phyloP scores from a whole-genome alignment of 2,797 vertebrate species.

The Hydrocynus forskahlii region DNA sequence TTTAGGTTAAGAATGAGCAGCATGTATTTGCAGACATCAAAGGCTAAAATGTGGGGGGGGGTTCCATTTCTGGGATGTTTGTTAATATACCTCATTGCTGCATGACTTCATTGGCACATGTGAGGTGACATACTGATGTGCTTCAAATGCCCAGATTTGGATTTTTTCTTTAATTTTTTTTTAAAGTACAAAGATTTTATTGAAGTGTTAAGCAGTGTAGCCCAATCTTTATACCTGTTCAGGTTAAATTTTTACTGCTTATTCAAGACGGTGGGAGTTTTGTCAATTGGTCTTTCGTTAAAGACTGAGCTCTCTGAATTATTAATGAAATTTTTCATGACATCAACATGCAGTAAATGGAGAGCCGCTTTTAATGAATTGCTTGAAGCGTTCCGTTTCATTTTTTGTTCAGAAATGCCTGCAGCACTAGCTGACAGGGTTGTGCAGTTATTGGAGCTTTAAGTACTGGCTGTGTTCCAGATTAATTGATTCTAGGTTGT shows the following conservation, averaged over 20 bases:
- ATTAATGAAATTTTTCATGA: too few relatives aligned
- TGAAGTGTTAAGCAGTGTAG: too few relatives aligned
- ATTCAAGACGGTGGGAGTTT: not conserved
- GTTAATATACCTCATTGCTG: not conserved
- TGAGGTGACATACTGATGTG: not conserved
- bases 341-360: too few relatives aligned
- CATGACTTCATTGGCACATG: not conserved
- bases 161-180: not conserved
- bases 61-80: not conserved
- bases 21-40: not conserved
- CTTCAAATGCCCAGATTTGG: not conserved
- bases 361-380: too few relatives aligned
- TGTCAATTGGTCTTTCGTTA: not conserved
- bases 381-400: too few relatives aligned
- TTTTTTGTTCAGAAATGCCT: too few relatives aligned
- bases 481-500: not conserved
- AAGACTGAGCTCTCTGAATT: too few relatives aligned
- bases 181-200: too few relatives aligned
- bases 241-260: too few relatives aligned
- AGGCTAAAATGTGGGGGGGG: not conserved
- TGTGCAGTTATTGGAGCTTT: not conserved
- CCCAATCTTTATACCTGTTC: too few relatives aligned
- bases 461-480: not conserved
- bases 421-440: not conserved
- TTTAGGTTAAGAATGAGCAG: not conserved